phyloP scores from a whole-genome alignment of 1,140 invertebrate species.

The Pachyrhynchus sulphureomaculatus region DNA sequence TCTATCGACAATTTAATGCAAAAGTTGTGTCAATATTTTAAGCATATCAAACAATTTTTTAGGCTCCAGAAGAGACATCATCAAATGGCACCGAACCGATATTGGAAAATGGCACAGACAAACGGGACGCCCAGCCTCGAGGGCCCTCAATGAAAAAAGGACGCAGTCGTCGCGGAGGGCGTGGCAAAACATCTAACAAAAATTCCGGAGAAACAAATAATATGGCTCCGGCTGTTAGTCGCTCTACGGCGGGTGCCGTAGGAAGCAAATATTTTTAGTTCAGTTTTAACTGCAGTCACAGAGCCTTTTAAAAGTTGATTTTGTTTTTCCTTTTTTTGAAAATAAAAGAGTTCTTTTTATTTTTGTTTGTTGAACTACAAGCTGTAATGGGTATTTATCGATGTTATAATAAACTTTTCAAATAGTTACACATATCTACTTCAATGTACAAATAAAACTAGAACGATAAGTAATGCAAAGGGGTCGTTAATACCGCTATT shows the following conservation, averaged over 20 bases:
- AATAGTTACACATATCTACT: too few species aligned
- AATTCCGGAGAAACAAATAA: neutral
- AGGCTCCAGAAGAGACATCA: slow-evolving; percentile 51
- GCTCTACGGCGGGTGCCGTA: slow-evolving; percentile 6
- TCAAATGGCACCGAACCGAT: slow-evolving; percentile 56
- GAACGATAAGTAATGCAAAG: too few species aligned
- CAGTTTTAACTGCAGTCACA: too few species aligned
- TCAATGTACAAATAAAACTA: too few species aligned
- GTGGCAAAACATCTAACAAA: slow-evolving; percentile 33
- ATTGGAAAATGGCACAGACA: slow-evolving; percentile 60
- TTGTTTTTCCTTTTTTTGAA: neutral
- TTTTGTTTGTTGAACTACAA: too few species aligned
- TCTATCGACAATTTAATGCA: too few species aligned
- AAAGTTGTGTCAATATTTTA: too few species aligned
- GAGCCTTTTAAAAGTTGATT: too few species aligned
- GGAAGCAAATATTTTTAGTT: too few species aligned
- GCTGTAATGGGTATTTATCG: too few species aligned
- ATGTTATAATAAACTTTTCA: too few species aligned
- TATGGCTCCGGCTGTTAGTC: neutral
- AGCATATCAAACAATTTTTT: neutral
- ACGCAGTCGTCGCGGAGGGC: slow-evolving; percentile 55
- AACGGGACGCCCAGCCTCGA: slow-evolving; percentile 55
- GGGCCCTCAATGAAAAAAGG: slow-evolving; percentile 52
- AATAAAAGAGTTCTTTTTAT: neutral
- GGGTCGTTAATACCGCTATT: too few species aligned